phyloP scores from a whole-genome alignment of 2,888 invertebrate species.

The Eumerus sabulonum region DNA sequence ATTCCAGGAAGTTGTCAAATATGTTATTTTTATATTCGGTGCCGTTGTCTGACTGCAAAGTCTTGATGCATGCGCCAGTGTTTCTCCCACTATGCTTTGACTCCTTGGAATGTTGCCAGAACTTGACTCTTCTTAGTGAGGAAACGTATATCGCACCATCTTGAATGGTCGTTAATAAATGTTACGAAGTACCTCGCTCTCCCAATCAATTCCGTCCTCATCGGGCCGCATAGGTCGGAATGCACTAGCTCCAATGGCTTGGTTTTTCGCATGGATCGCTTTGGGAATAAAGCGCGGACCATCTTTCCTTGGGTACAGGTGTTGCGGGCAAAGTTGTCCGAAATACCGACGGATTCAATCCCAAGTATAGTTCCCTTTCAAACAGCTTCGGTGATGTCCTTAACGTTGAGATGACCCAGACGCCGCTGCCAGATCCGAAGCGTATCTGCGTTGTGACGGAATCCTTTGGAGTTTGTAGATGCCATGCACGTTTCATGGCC shows the following conservation, averaged over 20 bases:
- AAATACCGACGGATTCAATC: too few species aligned
- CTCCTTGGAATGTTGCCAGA: constrained; percentile 14
- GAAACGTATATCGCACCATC: constrained; percentile 32
- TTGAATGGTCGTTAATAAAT: constrained; percentile 37
- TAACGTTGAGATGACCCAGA: constrained; percentile 2
- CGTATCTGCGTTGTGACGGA: background rate
- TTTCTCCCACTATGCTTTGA: background rate
- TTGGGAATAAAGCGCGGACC: background rate
- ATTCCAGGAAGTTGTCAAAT: constrained; percentile 5
- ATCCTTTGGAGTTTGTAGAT: background rate
- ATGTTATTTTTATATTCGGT: constrained; percentile 17
- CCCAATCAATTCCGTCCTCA: constrained; percentile 10
- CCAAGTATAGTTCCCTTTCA: background rate
- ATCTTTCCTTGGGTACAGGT: background rate
- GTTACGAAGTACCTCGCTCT: constrained; percentile 46
- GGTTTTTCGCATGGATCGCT: background rate
- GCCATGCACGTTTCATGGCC: background rate
- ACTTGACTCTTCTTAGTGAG: constrained; percentile 24
- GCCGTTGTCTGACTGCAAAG: constrained; percentile 22
- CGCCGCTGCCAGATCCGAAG: background rate
- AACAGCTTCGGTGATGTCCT: background rate
- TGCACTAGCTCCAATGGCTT: constrained; percentile 5
- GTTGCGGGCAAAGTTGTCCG: background rate
- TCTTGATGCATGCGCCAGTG: constrained; percentile 9
- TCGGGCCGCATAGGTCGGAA: constrained; percentile 32